Percentiles rank a stretch among this genome's conserved stretches.
Conservation (phyloP, 2,888 invertebrate species). For the Tachina grossa region DNA sequence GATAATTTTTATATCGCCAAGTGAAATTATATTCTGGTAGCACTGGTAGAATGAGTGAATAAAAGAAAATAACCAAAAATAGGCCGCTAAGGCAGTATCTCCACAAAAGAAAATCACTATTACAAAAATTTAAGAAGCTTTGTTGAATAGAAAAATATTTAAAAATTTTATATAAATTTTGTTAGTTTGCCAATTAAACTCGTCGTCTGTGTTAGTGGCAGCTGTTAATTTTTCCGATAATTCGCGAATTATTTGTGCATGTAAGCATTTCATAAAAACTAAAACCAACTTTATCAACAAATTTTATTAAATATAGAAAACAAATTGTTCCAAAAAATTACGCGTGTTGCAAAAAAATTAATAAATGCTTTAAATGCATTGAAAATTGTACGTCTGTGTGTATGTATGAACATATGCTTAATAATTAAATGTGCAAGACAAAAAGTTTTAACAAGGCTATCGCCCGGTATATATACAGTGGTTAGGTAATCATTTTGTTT, state of each 20-base stretch:
- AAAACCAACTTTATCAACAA: not conserved
- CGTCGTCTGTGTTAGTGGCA: slow-evolving; percentile 18
- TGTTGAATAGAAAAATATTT: not conserved
- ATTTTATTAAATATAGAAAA: not conserved
- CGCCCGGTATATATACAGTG: not conserved
- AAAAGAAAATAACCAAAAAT: slow-evolving; percentile 23
- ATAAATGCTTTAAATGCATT: not conserved
- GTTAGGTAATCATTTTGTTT: slow-evolving; percentile 59
- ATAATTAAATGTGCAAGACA: too few relatives aligned
- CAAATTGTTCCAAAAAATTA: not conserved
- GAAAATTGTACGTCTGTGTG: too few relatives aligned
- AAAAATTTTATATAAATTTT: not conserved
- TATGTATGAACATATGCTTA: slow-evolving; percentile 5
- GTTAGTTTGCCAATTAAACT: slow-evolving; percentile 57
- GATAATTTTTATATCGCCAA: too few relatives aligned
- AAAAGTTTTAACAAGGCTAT: too few relatives aligned
- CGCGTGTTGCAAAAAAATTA: not conserved
- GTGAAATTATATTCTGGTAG: not conserved
- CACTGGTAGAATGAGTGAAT: not conserved
- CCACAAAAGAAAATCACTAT: not conserved
- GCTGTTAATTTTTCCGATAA: not conserved
- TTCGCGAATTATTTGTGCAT: slow-evolving; percentile 38
- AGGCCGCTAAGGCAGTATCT: slow-evolving; percentile 6
- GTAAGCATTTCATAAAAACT: slow-evolving; percentile 47
- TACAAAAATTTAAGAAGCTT: slow-evolving; percentile 1